A percentile compares a stretch with the other conserved stretches of the same genome.
These are phyloP conservation scores for Silvanus unidentatus DNA, from an alignment of 2,888 invertebrate genomes.

Conservation along the genomic window DNA sequence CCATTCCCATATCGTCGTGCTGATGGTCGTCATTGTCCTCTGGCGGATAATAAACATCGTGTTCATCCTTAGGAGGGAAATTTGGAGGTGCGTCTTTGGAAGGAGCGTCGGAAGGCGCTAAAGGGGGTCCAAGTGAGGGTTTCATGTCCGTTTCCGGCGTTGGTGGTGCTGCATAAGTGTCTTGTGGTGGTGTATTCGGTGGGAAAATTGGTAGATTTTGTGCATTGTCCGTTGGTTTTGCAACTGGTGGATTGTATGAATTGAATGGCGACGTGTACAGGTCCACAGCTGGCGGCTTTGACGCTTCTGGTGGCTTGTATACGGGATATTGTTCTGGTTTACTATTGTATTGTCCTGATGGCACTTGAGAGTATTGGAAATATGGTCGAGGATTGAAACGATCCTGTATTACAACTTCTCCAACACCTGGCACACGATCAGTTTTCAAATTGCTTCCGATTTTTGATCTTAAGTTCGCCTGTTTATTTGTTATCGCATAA, in stretches of 20 bases:
- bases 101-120: slow-evolving; percentile 16
- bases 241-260: slow-evolving; percentile 36
- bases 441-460: slow-evolving; percentile 7
- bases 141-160: slow-evolving; percentile 3
- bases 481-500: slow-evolving; percentile 26
- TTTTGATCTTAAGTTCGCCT: slow-evolving; percentile 12
- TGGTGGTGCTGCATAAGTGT: slow-evolving; percentile 16
- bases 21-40: slow-evolving; percentile 4
- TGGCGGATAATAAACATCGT: slow-evolving; percentile 28
- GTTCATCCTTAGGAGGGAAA: slow-evolving; percentile 26
- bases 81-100: slow-evolving; percentile 21
- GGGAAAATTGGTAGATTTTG: slow-evolving; percentile 15
- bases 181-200: slow-evolving; percentile 24
- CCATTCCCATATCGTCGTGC: slow-evolving; percentile 5
- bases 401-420: slow-evolving; percentile 40
- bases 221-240: slow-evolving; percentile 16
- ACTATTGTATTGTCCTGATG: slow-evolving; percentile 7
- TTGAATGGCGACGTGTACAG: slow-evolving; percentile 35
- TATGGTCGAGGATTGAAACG: slow-evolving; percentile 42
- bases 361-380: slow-evolving; percentile 33
- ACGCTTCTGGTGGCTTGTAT: slow-evolving; percentile 11
- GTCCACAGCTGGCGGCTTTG: slow-evolving; percentile 21
- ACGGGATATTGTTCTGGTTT: slow-evolving; percentile 4
- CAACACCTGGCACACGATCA: slow-evolving; percentile 29
- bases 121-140: slow-evolving; percentile 27